A percentile compares a stretch with the other conserved stretches of the same genome.
Evolutionary conservation across 2,113 vertebrate genomes (phyloP).

Genomic region (Istiophorus platypterus): DNA sequence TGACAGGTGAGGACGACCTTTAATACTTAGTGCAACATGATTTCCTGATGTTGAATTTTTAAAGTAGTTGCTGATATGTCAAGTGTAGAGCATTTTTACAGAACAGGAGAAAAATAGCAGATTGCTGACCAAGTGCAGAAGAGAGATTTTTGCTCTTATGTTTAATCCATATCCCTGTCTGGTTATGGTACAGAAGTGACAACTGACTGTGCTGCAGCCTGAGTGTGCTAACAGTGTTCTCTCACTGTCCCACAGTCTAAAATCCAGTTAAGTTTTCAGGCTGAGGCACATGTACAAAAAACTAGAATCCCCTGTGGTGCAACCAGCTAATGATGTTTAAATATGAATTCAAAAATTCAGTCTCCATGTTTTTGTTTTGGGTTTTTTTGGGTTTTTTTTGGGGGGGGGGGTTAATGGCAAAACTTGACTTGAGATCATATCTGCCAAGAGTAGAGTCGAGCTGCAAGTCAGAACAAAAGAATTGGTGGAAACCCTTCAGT

Average conservation of each 20-base stretch:
- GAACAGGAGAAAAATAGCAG: not conserved
- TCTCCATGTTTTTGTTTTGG: not conserved
- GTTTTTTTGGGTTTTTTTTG: too few relatives aligned
- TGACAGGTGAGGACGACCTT: constrained; percentile 87
- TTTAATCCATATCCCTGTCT: not conserved
- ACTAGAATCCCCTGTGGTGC: not conserved
- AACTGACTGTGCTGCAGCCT: not conserved
- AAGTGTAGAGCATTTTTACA: not conserved
- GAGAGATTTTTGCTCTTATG: not conserved
- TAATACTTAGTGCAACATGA: not conserved
- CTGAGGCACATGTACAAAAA: not conserved
- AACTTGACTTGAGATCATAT: not conserved
- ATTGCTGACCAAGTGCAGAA: not conserved
- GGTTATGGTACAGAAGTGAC: not conserved
- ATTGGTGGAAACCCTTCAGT: not conserved
- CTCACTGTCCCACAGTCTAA: not conserved
- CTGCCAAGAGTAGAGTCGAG: not conserved
- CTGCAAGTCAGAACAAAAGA: not conserved
- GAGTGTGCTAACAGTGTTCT: not conserved
- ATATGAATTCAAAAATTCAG: not conserved
- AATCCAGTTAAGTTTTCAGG: not conserved
- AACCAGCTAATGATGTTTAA: not conserved
- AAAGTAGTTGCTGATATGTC: not conserved
- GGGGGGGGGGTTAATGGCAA: too few relatives aligned
- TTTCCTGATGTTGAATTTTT: not conserved